Conservation (phyloP, 2,888 invertebrate genomes). For the Lithodes maja region DNA sequence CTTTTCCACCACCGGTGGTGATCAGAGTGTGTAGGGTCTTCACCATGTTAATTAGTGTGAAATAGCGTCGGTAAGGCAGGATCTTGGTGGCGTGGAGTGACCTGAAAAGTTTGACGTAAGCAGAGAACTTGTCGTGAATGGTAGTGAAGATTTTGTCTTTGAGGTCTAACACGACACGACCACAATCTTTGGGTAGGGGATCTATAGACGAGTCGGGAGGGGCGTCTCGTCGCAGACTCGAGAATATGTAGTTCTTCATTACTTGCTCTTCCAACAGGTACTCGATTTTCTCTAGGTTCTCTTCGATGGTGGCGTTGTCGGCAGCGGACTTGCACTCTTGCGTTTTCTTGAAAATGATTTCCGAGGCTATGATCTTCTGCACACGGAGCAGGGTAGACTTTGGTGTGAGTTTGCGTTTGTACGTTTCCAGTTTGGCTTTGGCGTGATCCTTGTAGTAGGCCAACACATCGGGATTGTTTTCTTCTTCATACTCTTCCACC, state of each 20-base stretch:
- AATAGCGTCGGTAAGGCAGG: no score
- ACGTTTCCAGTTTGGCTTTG: not conserved
- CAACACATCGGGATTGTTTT: not conserved
- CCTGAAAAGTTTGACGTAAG: no score
- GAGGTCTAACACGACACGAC: no score
- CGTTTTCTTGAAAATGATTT: slow-evolving; percentile 1
- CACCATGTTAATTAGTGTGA: no score
- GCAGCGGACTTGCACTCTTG: not conserved
- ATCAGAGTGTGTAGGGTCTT: no score
- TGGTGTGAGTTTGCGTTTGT: not conserved
- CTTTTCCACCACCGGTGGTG: no score
- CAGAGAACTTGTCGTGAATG: no score
- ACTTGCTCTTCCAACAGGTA: not conserved
- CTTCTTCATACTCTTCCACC: not conserved
- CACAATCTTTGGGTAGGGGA: no score
- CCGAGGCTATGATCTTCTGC: not conserved
- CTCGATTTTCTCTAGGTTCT: not conserved
- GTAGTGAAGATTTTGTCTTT: no score
- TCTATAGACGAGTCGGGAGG: not conserved
- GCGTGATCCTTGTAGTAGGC: not conserved
- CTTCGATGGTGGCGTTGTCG: not conserved
- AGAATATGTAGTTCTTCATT: not conserved
- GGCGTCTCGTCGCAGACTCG: not conserved
- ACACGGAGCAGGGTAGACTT: not conserved
- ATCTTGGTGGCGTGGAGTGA: no score